Evolutionary conservation across 2,888 invertebrate genomes (phyloP), one percentile per base, ranked within the genome.

Genomic region (Seladonia tumulorum): DNA sequence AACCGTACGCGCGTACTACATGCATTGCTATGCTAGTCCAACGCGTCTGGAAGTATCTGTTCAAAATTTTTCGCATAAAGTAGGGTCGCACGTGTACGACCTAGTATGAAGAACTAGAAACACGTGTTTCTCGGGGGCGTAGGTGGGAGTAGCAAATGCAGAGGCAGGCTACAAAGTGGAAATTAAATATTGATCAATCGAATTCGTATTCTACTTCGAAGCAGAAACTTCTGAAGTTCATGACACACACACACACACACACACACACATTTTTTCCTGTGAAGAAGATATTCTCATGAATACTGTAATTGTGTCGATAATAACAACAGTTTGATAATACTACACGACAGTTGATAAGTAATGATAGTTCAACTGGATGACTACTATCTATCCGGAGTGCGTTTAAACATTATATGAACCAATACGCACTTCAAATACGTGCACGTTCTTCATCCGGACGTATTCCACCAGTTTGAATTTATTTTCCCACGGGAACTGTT

Each of bases 401-500:
- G 78, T 29, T 49, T 53, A 18, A 70, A 16, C 72, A 22, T 72
- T 35, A 35, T 35, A 35, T 29, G 35, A 74, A 68, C 78, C 18
- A 35, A n/a, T 74, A 47, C 74, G 49, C 81, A 74, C 47, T 45
- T 57, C 42, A 42, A 47, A 66, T 66, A 42, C 70, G 74, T 66
- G 45, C 77, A 39, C 53, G 78, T 72, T 60, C 42, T 71, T 5
- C 39, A 80, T 57, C 42, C 18, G 49, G 79, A 79, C 73, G 60
- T 68, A 39, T 76, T 83, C 60, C 83, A 73, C 60, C 83, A 73
- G 73, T 80, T 83, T 68, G 60, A 76, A 76, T 83, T 79, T 68
- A 79, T 60, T 39, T 70, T 70, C 73, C 49, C 22, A 18, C 68
- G 63, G 72, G 68, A 73, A 39, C 72, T 60, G 70, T 85, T 76